Conservation (phyloP, 2,888 invertebrate species). For the Cantharis nigra region DNA sequence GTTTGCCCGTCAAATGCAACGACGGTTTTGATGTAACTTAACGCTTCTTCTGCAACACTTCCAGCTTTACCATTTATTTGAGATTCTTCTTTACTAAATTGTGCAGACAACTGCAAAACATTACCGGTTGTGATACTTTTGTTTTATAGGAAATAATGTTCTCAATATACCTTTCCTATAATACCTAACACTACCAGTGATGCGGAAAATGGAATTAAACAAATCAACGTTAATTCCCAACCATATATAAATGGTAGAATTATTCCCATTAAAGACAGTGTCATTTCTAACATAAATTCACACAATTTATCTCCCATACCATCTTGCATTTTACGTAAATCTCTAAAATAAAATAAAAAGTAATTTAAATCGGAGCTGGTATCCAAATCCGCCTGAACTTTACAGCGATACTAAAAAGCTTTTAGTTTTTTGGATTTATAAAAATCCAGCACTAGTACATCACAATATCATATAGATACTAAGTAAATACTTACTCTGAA, state of each 20-base stretch:
- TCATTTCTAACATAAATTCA: constrained; percentile 68
- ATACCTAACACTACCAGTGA: constrained; percentile 67
- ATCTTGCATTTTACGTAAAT: constrained; percentile 76
- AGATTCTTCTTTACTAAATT: constrained; percentile 67
- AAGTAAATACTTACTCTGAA: neutral
- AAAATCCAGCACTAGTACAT: no score
- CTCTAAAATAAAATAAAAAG: constrained; percentile 54
- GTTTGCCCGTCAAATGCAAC: constrained; percentile 76
- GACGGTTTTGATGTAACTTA: constrained; percentile 77
- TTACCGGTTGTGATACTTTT: neutral
- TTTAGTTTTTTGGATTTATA: no score
- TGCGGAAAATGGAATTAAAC: constrained; percentile 72
- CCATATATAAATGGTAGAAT: constrained; percentile 74
- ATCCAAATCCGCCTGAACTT: no score
- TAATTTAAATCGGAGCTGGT: no score
- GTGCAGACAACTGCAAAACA: constrained; percentile 61
- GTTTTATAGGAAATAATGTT: neutral
- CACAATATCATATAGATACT: no score
- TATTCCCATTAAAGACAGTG: constrained; percentile 62
- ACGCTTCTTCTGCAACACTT: constrained; percentile 75
- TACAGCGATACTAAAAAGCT: no score
- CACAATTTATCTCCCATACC: constrained; percentile 83
- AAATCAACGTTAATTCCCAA: constrained; percentile 81
- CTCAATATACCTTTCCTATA: constrained; percentile 49
- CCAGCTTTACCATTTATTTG: constrained; percentile 76